A percentile compares a stretch with the other conserved stretches of the same genome.
Evolutionary conservation across 2,113 vertebrate genomes (phyloP).

Genomic region (Elephantulus edwardii): DNA sequence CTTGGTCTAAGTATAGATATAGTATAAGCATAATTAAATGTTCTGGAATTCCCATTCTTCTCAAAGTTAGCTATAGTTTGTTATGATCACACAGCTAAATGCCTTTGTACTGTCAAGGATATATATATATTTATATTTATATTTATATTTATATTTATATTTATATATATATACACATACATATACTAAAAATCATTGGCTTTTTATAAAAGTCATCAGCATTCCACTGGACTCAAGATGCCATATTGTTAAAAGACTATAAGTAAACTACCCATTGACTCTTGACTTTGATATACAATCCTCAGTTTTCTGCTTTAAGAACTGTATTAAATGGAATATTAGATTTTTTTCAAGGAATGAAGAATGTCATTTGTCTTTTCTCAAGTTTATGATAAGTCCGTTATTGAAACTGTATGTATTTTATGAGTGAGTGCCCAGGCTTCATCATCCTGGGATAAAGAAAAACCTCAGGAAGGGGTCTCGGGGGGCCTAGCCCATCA

Average conservation of each 20-base stretch:
- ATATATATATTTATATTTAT: too few relatives aligned
- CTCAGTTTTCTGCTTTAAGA: background rate
- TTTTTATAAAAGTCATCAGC: background rate
- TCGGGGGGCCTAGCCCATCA: too few relatives aligned
- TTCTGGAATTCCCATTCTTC: too few relatives aligned
- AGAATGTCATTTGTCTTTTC: background rate
- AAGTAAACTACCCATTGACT: background rate
- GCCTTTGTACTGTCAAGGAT: too few relatives aligned
- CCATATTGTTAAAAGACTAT: background rate
- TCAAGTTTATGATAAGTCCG: background rate
- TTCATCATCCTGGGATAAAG: background rate
- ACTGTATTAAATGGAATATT: background rate
- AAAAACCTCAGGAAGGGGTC: background rate
- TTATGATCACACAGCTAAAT: too few relatives aligned
- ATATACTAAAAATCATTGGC: too few relatives aligned
- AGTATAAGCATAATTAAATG: too few relatives aligned
- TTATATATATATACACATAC: too few relatives aligned
- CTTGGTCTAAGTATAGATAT: too few relatives aligned
- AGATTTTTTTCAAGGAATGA: background rate
- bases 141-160: too few relatives aligned
- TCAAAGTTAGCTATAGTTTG: too few relatives aligned
- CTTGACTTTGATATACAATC: background rate
- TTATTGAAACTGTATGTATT: background rate
- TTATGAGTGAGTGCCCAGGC: background rate
- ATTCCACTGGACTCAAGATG: background rate